Evolutionary conservation across 2,888 invertebrate species (phyloP).

Genomic region (Arge pagana): DNA sequence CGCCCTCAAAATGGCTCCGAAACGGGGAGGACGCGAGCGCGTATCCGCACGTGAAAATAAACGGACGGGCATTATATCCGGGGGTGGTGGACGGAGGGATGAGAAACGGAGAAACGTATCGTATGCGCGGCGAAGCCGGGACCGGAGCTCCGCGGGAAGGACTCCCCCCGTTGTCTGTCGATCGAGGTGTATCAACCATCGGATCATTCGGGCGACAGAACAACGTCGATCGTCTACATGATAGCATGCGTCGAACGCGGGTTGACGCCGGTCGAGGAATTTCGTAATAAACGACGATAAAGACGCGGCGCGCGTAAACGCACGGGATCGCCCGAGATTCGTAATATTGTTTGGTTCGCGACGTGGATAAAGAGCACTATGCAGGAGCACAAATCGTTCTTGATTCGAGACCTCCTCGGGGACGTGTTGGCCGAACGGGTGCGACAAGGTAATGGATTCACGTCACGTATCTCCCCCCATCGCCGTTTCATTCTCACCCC

Average conservation of each 20-base stretch:
- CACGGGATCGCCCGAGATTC: not conserved
- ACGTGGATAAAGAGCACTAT: conserved; percentile 39
- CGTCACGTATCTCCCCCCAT: too few species aligned
- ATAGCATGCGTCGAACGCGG: conserved; percentile 38
- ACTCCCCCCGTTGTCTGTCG: not conserved
- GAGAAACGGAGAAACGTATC: conserved; percentile 12
- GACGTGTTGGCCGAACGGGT: conserved; percentile 67
- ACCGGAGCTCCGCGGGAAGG: too few species aligned
- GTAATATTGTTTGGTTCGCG: not conserved
- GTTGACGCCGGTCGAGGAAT: too few species aligned
- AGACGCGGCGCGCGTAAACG: too few species aligned
- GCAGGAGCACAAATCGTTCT: conserved; percentile 72
- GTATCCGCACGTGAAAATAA: too few species aligned
- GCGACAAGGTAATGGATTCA: too few species aligned
- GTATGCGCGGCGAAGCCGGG: conserved; percentile 16
- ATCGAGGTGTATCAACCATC: conserved; percentile 26
- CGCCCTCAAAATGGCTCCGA: conserved; percentile 58
- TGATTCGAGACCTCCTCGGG: conserved; percentile 82
- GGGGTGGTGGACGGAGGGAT: conserved; percentile 32
- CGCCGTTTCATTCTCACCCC: too few species aligned
- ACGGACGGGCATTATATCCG: conserved; percentile 56
- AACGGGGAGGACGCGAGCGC: conserved; percentile 46
- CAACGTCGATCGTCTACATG: conserved; percentile 39
- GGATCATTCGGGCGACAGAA: conserved; percentile 37
- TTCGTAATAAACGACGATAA: too few species aligned